These are phyloP conservation scores for Tautogolabrus adspersus DNA, from an alignment of 2,113 vertebrate species.

Conservation along the genomic window DNA sequence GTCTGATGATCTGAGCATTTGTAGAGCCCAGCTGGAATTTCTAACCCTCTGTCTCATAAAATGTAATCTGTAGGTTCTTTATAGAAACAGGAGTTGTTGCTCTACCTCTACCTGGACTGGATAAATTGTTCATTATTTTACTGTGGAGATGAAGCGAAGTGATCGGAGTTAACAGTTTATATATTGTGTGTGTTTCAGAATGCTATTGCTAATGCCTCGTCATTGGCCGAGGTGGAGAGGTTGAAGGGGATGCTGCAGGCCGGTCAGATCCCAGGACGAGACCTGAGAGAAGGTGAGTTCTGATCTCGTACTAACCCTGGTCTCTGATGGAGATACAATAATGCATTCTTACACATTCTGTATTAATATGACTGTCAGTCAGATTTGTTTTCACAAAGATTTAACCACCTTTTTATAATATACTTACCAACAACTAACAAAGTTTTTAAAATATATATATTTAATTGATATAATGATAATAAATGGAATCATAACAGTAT, in stretches of 20 bases:
- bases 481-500: too few relatives aligned
- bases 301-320: accelerated
- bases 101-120: too few relatives aligned
- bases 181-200: conserved; percentile 76
- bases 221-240: conserved; percentile 94
- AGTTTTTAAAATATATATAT: too few relatives aligned
- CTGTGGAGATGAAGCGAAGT: not conserved
- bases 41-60: not conserved
- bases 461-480: too few relatives aligned
- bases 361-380: not conserved
- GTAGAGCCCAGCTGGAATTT: not conserved
- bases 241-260: conserved; percentile 94
- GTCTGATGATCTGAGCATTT: not conserved
- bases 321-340: too few relatives aligned
- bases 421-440: too few relatives aligned
- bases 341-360: not conserved
- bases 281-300: conserved; percentile 86
- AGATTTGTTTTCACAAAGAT: too few relatives aligned
- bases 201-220: conserved; percentile 94
- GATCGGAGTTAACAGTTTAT: too few relatives aligned
- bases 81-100: too few relatives aligned
- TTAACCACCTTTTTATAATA: too few relatives aligned
- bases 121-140: too few relatives aligned
- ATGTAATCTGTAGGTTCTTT: too few relatives aligned
- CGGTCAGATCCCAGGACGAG: conserved; percentile 94